Percentiles rank a stretch among this genome's conserved stretches.
Evolutionary conservation across 2,797 vertebrate genomes (phyloP).

Genomic region (Phataginus tricuspis): DNA sequence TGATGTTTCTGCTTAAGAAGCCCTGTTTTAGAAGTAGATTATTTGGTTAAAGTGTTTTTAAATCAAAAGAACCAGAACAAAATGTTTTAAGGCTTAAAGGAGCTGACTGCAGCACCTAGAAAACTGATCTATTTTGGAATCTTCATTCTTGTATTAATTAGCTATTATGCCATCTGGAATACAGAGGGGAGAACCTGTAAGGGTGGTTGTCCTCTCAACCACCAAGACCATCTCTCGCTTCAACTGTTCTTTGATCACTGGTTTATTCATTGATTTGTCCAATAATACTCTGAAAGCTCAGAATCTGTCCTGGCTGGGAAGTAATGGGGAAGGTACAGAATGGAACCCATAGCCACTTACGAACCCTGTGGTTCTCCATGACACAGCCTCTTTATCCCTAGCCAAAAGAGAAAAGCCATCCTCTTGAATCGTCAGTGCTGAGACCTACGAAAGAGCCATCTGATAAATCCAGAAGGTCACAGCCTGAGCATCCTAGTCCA

Average conservation of each 20-base stretch:
- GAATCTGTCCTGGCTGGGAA: background rate
- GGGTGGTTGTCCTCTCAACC: background rate
- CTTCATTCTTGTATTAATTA: background rate
- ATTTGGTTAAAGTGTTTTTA: constrained; percentile 13
- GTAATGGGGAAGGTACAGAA: too few relatives aligned
- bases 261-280: background rate
- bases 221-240: background rate
- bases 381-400: background rate
- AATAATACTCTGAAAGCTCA: background rate
- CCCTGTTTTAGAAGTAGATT: background rate
- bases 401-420: background rate
- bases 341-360: background rate
- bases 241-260: background rate
- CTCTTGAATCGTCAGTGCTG: background rate
- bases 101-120: background rate
- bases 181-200: background rate
- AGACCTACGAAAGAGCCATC: background rate
- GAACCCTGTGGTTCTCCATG: background rate
- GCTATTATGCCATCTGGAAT: background rate
- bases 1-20: constrained; percentile 21
- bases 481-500: background rate
- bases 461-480: background rate
- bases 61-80: constrained; percentile 1
- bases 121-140: background rate
- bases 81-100: background rate